Evolutionary conservation across 2,888 invertebrate genomes (phyloP).

Genomic region (Balanococcus diminutus): DNA sequence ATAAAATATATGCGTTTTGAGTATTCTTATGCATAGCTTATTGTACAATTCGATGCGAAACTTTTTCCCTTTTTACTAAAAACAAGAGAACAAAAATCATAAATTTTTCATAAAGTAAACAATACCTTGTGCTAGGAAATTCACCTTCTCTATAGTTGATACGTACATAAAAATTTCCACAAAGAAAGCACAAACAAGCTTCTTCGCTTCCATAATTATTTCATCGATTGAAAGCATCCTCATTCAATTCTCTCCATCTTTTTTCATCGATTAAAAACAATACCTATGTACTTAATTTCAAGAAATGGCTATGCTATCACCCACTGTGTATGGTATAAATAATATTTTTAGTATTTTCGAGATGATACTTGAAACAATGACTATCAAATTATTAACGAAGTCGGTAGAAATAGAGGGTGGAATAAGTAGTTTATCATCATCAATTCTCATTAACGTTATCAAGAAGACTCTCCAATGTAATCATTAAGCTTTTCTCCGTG

Average conservation of each 20-base stretch:
- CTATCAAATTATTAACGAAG: constrained; percentile 40
- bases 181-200: not conserved
- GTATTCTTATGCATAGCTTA: constrained; percentile 31
- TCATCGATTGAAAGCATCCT: not conserved
- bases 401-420: constrained; percentile 23
- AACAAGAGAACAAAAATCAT: not conserved
- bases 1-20: constrained; percentile 17
- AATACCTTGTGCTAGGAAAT: not conserved
- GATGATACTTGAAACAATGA: not conserved
- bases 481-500: constrained; percentile 21
- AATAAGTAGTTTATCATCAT: constrained; percentile 46
- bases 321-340: not conserved
- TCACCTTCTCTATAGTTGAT: not conserved
- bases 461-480: constrained; percentile 28
- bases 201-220: not conserved
- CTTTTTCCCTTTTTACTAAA: constrained; percentile 2
- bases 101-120: constrained; percentile 31
- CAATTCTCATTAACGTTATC: constrained; percentile 49
- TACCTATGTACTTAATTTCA: not conserved
- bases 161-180: not conserved
- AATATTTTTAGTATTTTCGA: constrained; percentile 24
- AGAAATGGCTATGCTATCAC: not conserved
- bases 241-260: not conserved
- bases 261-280: not conserved
- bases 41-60: constrained; percentile 12